A percentile compares a stretch with the other conserved stretches of the same genome.
phyloP scores from a whole-genome alignment of 1,140 invertebrate genomes.

The Plodia interpunctella region DNA sequence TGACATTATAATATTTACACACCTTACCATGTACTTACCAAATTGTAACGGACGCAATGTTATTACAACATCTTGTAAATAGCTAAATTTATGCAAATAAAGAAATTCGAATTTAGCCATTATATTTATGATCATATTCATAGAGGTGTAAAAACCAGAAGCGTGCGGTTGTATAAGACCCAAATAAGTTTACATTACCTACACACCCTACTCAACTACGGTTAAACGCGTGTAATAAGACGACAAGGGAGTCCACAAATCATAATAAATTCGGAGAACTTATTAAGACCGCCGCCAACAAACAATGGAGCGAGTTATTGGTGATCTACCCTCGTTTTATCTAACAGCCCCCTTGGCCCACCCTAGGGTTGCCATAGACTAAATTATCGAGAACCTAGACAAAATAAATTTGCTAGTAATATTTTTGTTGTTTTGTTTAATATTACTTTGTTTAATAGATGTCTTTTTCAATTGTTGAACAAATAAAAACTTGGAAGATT shows the following conservation, averaged over 20 bases:
- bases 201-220: conserved; percentile 35
- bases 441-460: no score
- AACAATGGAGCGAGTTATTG: conserved; percentile 73
- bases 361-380: conserved; percentile 11
- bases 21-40: no score
- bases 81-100: no score
- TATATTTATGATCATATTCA: no score
- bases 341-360: conserved; percentile 35
- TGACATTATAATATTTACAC: no score
- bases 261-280: conserved; percentile 71
- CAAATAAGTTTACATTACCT: conserved; percentile 29
- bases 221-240: conserved; percentile 54
- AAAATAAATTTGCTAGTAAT: no score
- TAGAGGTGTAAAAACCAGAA: neutral
- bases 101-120: no score
- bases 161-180: conserved; percentile 24
- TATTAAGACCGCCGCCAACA: conserved; percentile 72
- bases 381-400: neutral
- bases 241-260: conserved; percentile 62
- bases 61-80: no score
- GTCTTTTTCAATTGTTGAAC: no score
- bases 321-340: conserved; percentile 63
- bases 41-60: no score
- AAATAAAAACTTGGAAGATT: no score
- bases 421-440: no score